Base-by-base conservation (phyloP, 64 coral and sea anemone species). In the Dendrophyllia cribrosa region DNA sequence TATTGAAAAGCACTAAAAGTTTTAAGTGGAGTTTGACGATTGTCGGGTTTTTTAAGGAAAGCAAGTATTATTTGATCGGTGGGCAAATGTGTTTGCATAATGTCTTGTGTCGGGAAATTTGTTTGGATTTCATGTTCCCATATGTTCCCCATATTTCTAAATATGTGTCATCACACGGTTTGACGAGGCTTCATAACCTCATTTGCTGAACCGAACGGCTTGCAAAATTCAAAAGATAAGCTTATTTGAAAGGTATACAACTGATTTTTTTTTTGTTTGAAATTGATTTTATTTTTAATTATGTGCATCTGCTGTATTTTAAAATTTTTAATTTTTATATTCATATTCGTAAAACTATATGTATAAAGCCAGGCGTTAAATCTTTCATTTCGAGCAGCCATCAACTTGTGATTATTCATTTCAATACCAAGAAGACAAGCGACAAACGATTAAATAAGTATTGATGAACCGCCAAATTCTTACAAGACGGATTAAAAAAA, bases 41-140 rank as follows among this genome's bases (percentile, higher is more conserved):
- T 55, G 75, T 56, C 51, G 8, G 10, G 0, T 53, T 1, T 72
- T 9, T 9, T 20, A 7, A 69, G 66, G 19, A 44, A 72, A 11
- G 16, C 66, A 72, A 72, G 49, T 15, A n/a, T 16, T 58, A 77
- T 55, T 77, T 77, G 75, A 77, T 21, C 20, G 9, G 22, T 16
- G 16, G 51, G 53, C 75, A 77, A 77, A 25, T 77, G 75, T 77
- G 51, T 77, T 77, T 77, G 75, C 51, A 77, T 56, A 23, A 21
- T 55, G 48, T 77, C 49, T 9, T 52, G 51, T 49, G 50, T 77
- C 2, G 1, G 20, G 49, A 52, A 53, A 20, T 21, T 56, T 77
- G 75, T 56, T 77, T 77, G 9, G 75, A 56, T 55, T 77, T 53
- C 0, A 50, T 17, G 53, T 71, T 23, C n/a, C 34, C 25, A 26